A percentile compares a stretch with the other conserved stretches of the same genome.
Evolutionary conservation across 2,888 invertebrate genomes (phyloP).

Genomic region (Leptopilina drosophilae): DNA sequence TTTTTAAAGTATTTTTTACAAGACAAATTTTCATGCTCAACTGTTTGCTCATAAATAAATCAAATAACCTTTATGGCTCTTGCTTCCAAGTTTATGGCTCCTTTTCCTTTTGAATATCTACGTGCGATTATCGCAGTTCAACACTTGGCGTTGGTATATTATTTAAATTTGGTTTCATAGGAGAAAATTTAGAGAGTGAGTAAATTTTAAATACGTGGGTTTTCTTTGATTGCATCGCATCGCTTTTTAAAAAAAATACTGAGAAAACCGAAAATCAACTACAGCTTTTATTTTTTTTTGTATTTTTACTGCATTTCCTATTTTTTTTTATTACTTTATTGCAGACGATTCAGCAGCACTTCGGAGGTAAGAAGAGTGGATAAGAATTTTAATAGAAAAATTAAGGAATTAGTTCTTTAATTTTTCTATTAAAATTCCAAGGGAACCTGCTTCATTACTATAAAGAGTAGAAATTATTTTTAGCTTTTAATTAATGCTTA

Average conservation of each 20-base stretch:
- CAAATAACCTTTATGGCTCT: constrained; percentile 21
- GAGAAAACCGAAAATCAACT: neutral
- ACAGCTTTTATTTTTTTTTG: neutral
- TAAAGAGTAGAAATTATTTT: too few relatives aligned
- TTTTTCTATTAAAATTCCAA: too few relatives aligned
- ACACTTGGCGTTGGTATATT: constrained; percentile 10
- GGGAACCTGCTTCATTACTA: too few relatives aligned
- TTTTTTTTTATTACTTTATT: neutral
- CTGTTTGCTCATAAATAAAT: constrained; percentile 14
- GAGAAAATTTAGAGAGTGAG: neutral
- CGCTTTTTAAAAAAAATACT: neutral
- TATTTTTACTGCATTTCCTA: neutral
- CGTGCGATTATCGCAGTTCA: constrained; percentile 14
- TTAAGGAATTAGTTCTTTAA: too few relatives aligned
- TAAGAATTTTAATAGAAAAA: too few relatives aligned
- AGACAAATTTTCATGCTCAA: constrained; percentile 12
- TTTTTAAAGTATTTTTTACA: neutral
- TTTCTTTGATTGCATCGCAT: neutral
- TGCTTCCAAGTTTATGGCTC: neutral
- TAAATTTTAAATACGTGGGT: neutral
- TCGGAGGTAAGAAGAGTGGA: too few relatives aligned
- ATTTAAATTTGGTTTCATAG: neutral
- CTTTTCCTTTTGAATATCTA: constrained; percentile 7
- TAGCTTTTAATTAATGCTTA: too few relatives aligned
- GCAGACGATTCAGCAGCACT: too few relatives aligned